Evolutionary conservation across 2,113 vertebrate species (phyloP), one percentile per base, ranked within the genome.

Genomic region (Hemiscyllium ocellatum): DNA sequence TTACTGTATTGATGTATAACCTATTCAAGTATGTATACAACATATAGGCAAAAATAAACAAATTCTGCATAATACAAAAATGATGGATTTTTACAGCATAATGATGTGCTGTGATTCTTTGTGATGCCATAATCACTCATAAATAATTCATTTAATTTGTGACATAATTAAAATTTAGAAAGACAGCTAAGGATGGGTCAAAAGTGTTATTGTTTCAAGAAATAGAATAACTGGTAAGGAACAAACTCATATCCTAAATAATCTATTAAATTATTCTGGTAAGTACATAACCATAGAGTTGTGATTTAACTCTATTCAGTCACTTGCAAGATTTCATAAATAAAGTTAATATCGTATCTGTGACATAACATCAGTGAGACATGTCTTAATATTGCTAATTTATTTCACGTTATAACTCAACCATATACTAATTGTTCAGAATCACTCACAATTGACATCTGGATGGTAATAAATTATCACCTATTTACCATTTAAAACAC

Each of bases 111-210:
- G 66, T 47, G 61, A 47, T 42, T 47, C 91, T 94, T 94, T 95
- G 24, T 95, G 37, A 95, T 95, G 94, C 22, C 15, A 2, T 72
- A 15, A 42, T 37, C 19, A 65, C 66, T 15, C 56, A 52, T 80
- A 37, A 17, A n/a, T 80, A 89, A 89, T 89, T 89, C 22, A 70
- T 72, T 70, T 95, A 5, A 72, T 76, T 95, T 95, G 94, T 95
- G 94, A 72, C 69, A 94, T 47, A 72, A 95, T 95, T 72, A 42
- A 42, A 95, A 70, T 69, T 95, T 72, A 95, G 94, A 95, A 72
- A 50, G 42, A 65, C 42, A 95, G n/a, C 26, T 72, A 3, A 7
- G 37, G 24, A 61, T 90, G 87, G 87, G 87, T 61, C 52, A 90
- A 90, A 33, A 2, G 52, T 56, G 56, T 90, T 61, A 90, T n/a